Percentiles rank a stretch among this genome's conserved stretches.
Evolutionary conservation across 2,113 vertebrate species (phyloP).

Genomic region (Eleginops maclovinus): DNA sequence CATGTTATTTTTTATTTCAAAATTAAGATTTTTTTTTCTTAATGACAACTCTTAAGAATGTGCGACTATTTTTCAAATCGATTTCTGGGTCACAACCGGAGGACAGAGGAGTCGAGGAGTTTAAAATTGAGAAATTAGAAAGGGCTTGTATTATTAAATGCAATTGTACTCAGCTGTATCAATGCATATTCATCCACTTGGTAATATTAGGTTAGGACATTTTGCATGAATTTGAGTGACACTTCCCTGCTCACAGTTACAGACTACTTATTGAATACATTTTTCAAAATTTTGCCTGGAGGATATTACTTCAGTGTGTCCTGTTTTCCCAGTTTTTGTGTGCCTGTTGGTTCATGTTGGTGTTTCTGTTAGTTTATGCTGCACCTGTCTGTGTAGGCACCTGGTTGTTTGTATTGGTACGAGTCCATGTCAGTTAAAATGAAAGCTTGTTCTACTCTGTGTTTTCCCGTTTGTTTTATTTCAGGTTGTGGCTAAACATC

Average conservation of each 20-base stretch:
- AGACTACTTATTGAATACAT: not conserved
- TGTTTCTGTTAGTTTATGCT: not conserved
- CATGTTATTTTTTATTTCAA: no score
- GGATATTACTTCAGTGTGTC: not conserved
- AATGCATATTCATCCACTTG: not conserved
- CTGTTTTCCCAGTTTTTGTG: constrained; percentile 18
- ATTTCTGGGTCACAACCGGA: no score
- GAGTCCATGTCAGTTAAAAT: not conserved
- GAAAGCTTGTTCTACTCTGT: not conserved
- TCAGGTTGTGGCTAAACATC: not conserved
- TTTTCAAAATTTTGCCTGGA: not conserved
- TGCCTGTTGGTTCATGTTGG: constrained; percentile 12
- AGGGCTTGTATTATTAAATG: no score
- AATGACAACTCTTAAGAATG: no score
- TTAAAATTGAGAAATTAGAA: no score
- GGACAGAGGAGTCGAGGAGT: no score
- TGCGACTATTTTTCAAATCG: no score
- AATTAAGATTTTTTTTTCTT: no score
- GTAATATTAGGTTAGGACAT: not conserved
- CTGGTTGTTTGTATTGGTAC: constrained; percentile 6
- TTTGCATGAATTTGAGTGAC: not conserved
- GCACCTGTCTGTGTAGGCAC: not conserved
- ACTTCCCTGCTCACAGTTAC: not conserved
- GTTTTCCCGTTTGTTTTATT: not conserved
- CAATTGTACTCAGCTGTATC: not conserved